Percentiles rank a stretch among this genome's conserved stretches.
phyloP scores from a whole-genome alignment of 2,888 invertebrate genomes.

The Rosalia funebris region DNA sequence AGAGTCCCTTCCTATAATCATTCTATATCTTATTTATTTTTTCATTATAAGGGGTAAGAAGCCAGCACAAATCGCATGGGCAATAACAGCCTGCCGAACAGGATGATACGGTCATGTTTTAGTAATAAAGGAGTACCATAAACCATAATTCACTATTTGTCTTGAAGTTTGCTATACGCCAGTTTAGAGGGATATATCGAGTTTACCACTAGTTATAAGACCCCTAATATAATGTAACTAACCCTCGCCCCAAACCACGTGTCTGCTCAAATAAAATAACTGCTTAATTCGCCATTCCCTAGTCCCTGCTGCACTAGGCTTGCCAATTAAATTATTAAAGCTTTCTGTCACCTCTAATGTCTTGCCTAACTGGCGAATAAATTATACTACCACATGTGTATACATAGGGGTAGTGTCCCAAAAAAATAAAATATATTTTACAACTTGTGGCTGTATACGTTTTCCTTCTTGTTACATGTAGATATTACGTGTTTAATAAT shows the following conservation, averaged over 20 bases:
- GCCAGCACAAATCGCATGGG: background rate
- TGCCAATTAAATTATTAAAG: constrained; percentile 53
- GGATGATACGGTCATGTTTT: constrained; percentile 19
- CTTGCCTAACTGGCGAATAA: constrained; percentile 21
- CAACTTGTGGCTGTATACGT: too few species aligned
- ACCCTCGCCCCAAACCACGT: constrained; percentile 51
- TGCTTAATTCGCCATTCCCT: constrained; percentile 52
- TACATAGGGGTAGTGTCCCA: too few species aligned
- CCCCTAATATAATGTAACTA: constrained; percentile 46
- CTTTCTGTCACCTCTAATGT: constrained; percentile 32
- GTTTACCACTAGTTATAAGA: constrained; percentile 34
- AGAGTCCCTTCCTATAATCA: background rate
- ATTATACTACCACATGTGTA: constrained; percentile 17
- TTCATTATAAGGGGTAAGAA: constrained; percentile 5
- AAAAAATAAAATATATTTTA: too few species aligned
- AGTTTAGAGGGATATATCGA: constrained; percentile 25
- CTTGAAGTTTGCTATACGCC: constrained; percentile 20
- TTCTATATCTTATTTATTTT: constrained; percentile 7
- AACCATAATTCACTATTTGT: constrained; percentile 24
- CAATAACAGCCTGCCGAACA: constrained; percentile 1
- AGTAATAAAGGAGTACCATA: constrained; percentile 12
- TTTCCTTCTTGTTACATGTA: too few species aligned
- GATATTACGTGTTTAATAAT: too few species aligned
- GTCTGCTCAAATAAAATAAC: constrained; percentile 54
- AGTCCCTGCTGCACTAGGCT: constrained; percentile 33